Base-by-base conservation (phyloP, 2,113 vertebrate species). In the Oenanthe melanoleuca region DNA sequence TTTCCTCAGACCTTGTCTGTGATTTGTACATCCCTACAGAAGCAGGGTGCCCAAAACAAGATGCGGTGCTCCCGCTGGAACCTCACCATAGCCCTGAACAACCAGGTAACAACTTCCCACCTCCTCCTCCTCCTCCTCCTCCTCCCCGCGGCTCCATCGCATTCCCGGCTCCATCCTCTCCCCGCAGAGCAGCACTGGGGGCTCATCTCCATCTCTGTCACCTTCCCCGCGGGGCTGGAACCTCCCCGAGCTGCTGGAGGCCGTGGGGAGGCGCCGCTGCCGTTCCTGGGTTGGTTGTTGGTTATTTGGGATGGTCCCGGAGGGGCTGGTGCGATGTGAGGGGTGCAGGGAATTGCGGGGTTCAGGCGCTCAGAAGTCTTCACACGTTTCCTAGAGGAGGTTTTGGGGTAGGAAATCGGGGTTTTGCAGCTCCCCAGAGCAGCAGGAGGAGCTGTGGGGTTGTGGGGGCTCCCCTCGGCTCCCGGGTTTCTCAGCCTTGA, bases 71-170 rank as follows among this genome's bases (percentile, higher is more conserved):
- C 94, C 94, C 80, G 94, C 91, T 97, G 96, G 96, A 96, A 97
- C 95, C 96, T 95, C 96, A 96, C 94, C 94, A 91, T 97, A 97
- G 96, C 95, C 92, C 92, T 97, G 96, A 97, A 96, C 93, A 97
- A 97, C 87, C 96, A 97, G 96, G 94, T 97, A 97, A 97, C 84
- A 73, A 96, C 84, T 50, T 85, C 94, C 89, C 91, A 44, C 66
- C 66, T 70, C n/a, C 72, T 29, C 12, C 61, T 33, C 82, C 78
- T 52, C 56, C 16, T 37, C 38, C 49, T 55, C 53, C 57, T 47
- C 82, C 70, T 47, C n/a, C n/a, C 95, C 38, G 84, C 89, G 37
- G 90, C 92, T 86, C 84, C 95, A 94, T 96, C 21, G 11, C 92
- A 94, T 87, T 47, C 91, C 78, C 42, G 44, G 85, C 84, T 92